A percentile compares a stretch with the other conserved stretches of the same genome.
Conservation (phyloP, 2,888 invertebrate genomes). For the Ephialtes manifestator region DNA sequence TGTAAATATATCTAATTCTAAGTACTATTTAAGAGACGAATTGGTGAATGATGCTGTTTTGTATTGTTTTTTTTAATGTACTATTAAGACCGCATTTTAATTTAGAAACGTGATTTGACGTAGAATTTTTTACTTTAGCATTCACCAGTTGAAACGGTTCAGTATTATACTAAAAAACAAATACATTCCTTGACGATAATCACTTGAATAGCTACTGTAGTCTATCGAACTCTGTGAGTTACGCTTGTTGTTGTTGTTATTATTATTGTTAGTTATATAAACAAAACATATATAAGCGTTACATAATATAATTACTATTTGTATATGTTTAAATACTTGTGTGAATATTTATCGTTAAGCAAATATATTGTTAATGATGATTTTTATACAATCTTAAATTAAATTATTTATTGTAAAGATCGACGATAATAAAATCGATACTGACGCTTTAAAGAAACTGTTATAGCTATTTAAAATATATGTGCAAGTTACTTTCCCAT, state of each 20-base stretch:
- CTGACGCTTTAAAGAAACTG: neutral
- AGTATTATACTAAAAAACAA: constrained; percentile 64
- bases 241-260: neutral
- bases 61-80: neutral
- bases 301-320: neutral
- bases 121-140: constrained; percentile 9
- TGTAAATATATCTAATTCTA: constrained; percentile 44
- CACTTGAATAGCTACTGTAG: neutral
- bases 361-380: constrained; percentile 3
- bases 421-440: constrained; percentile 21
- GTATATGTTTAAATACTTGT: neutral
- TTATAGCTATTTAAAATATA: too few species aligned
- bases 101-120: neutral
- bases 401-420: constrained; percentile 48
- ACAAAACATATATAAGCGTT: neutral
- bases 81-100: neutral
- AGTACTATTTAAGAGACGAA: constrained; percentile 14
- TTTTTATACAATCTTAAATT: neutral
- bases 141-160: constrained; percentile 57
- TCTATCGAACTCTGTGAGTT: constrained; percentile 12
- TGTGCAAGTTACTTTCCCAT: too few species aligned
- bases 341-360: neutral
- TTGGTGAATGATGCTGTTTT: constrained; percentile 45
- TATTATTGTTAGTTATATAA: neutral
- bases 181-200: constrained; percentile 39